A percentile compares a stretch with the other conserved stretches of the same genome.
Evolutionary conservation across 2,888 invertebrate species (phyloP).

Genomic region (Syrphus vitripennis): DNA sequence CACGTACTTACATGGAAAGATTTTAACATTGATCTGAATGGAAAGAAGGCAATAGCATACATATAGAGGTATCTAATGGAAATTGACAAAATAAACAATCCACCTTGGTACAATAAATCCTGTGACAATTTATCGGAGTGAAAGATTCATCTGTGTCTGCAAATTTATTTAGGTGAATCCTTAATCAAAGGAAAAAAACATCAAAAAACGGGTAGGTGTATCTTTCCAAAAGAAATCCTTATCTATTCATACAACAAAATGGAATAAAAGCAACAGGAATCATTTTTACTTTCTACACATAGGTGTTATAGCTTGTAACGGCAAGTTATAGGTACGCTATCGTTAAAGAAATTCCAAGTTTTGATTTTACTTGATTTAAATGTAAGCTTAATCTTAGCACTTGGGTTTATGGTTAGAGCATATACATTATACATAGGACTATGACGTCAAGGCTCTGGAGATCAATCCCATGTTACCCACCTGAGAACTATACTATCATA

Average conservation of each 20-base stretch:
- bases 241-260: not conserved
- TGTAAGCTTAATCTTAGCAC: no score
- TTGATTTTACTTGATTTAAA: no score
- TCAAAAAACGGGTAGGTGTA: not conserved
- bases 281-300: not conserved
- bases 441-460: no score
- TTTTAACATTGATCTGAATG: no score
- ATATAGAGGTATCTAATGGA: not conserved
- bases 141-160: not conserved
- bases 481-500: no score
- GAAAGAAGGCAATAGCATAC: no score
- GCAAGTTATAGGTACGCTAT: no score
- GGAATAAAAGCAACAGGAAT: not conserved
- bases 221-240: not conserved
- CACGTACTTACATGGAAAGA: no score
- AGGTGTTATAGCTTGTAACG: not conserved
- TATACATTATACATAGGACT: no score
- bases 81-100: not conserved
- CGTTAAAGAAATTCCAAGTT: no score
- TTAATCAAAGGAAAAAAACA: not conserved
- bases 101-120: not conserved
- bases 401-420: no score
- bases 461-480: no score
- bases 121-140: not conserved
- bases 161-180: not conserved